Evolutionary conservation across 92 coral and sea anemone species (phyloP), one percentile per base, ranked within the genome.

Genomic region (Pocillopora grandis): DNA sequence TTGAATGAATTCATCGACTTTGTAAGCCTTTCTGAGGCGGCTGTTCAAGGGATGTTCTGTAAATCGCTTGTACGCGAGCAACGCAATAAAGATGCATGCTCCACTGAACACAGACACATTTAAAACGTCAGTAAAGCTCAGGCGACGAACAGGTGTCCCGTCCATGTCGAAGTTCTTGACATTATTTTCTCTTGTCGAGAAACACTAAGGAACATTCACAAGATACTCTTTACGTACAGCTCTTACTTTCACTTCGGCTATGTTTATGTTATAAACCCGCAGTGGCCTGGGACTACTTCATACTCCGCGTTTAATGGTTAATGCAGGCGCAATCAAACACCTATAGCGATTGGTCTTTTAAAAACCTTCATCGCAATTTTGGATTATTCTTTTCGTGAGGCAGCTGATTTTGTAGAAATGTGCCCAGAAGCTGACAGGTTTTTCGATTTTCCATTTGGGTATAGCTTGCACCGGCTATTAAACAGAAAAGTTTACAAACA

Each of bases 11-110:
- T 37, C 72, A 78, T 78, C 82, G 21, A 78, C 27, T 78, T 42
- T 63, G 12, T 19, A 61, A 9, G 82, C 71, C 65, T 64, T 78
- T 19, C 82, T 78, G 12, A 78, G 64, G 14, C 37, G 72, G 55
- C 48, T 62, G 42, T 78, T 78, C 72, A 78, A 48, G 62, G 82
- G 82, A 64, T 78, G 82, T n/a, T 78, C 82, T 23, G 65, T 78
- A 55, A 23, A 21, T 21, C 72, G 82, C 62, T 78, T 72, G 60
- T 62, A 78, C 6, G 62, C 12, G 1, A 78, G 55, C 18, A 78
- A 1, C 12, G 36, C 61, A n/a, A 78, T n/a, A 78, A 78, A 78
- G 61, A 78, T 57, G 71, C 71, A 63, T 78, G 67, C 60, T 78
- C 72, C 82, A 12, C 42, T 49, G 73, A 65, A 52, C 72, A 78